Conservation (phyloP, 2,113 vertebrate species). For the Vulpes vulpes region DNA sequence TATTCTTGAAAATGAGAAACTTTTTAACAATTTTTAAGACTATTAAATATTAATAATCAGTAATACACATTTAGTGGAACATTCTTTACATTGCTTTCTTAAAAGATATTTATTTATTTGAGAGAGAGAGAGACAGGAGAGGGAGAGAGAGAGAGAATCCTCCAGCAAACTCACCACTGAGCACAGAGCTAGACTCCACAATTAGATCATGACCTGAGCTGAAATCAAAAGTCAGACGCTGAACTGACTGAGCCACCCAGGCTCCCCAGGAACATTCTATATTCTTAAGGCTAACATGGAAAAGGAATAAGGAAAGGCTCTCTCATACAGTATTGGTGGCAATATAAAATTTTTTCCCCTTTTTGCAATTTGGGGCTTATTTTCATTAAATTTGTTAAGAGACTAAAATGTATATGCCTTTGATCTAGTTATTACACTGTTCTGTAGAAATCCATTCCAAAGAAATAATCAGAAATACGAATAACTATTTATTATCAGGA, state of each 20-base stretch:
- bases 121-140: not conserved
- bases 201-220: not conserved
- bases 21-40: not conserved
- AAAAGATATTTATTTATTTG: too few species aligned
- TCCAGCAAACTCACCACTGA: not conserved
- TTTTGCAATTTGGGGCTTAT: not conserved
- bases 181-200: not conserved
- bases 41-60: not conserved
- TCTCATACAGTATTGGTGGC: not conserved
- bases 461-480: conserved; percentile 8
- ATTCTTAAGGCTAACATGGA: not conserved
- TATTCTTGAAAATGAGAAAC: not conserved
- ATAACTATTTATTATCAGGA: not conserved
- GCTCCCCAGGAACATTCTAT: not conserved
- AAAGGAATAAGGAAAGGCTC: not conserved
- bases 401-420: not conserved
- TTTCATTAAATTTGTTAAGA: not conserved
- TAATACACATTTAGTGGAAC: not conserved
- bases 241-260: not conserved
- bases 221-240: not conserved
- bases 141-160: not conserved
- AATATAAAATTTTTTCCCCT: not conserved
- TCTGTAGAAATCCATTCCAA: not conserved
- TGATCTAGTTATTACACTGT: not conserved
- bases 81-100: not conserved